These are phyloP conservation scores for Leucoraja ocellata DNA, from an alignment of 2,797 vertebrate species.

Conservation along the genomic window DNA sequence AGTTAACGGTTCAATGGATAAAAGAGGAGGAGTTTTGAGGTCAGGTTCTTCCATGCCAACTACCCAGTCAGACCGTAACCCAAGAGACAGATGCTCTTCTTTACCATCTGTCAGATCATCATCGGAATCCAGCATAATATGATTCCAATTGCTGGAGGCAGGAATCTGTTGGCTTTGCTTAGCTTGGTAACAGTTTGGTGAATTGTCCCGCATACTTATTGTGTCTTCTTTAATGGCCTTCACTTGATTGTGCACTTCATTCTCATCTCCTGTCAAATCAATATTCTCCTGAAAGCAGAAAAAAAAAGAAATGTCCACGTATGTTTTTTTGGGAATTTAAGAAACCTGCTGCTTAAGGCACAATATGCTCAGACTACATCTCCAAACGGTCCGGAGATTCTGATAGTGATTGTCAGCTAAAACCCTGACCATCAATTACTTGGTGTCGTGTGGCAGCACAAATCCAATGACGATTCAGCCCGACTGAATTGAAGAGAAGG, in stretches of 20 bases:
- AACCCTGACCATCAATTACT: background rate
- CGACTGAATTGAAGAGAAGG: background rate
- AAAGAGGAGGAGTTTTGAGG: background rate
- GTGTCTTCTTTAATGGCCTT: background rate
- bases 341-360: background rate
- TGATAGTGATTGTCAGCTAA: background rate
- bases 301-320: background rate
- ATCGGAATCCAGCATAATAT: background rate
- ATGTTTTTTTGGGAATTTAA: background rate
- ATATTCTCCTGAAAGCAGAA: conserved; percentile 30
- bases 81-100: background rate
- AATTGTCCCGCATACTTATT: background rate
- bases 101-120: background rate
- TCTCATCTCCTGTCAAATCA: conserved; percentile 25
- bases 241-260: conserved; percentile 7
- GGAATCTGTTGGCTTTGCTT: background rate
- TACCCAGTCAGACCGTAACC: background rate
- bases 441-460: background rate
- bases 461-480: background rate
- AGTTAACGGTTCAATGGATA: background rate
- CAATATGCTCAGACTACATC: background rate
- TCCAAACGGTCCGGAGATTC: background rate
- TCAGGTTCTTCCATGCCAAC: background rate
- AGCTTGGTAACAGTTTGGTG: background rate
- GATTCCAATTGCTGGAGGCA: background rate